Evolutionary conservation across 2,113 vertebrate species (phyloP).

Genomic region (Amia ocellicauda): DNA sequence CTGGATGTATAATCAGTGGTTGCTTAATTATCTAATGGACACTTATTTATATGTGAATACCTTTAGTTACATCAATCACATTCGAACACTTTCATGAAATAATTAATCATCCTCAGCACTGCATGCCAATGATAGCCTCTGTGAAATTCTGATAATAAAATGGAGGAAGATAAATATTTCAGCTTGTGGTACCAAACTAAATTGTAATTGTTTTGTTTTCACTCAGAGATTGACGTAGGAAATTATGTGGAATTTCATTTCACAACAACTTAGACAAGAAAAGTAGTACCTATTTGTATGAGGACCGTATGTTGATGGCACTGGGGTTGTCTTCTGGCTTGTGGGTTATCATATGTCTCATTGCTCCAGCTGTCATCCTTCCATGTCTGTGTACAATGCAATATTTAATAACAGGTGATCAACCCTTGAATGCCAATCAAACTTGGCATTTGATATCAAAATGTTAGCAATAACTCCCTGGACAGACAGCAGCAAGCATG

Average conservation of each 20-base stretch:
- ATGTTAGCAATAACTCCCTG: conserved; percentile 25
- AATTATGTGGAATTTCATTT: background rate
- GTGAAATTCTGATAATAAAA: too few species aligned
- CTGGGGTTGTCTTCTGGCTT: conserved; percentile 2
- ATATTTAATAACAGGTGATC: conserved; percentile 28
- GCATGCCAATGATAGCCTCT: too few species aligned
- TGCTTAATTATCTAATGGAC: too few species aligned
- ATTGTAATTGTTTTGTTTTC: too few species aligned
- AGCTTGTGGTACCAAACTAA: too few species aligned
- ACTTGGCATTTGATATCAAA: conserved; percentile 23
- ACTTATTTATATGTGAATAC: too few species aligned
- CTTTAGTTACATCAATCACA: too few species aligned
- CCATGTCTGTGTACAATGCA: conserved; percentile 13
- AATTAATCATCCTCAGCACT: too few species aligned
- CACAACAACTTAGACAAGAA: background rate
- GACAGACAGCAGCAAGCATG: conserved; percentile 22
- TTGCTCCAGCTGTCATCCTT: conserved; percentile 20
- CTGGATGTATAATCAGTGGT: too few species aligned
- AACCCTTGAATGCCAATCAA: conserved; percentile 26
- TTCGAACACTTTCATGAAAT: too few species aligned
- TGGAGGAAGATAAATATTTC: too few species aligned
- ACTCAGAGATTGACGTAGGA: too few species aligned
- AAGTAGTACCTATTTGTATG: conserved; percentile 23
- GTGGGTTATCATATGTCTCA: conserved; percentile 14
- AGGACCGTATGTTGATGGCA: background rate